Percentiles rank a stretch among this genome's conserved stretches.
Evolutionary conservation across 1,140 invertebrate species (phyloP).

Genomic region (Macrocentrus cingulum): DNA sequence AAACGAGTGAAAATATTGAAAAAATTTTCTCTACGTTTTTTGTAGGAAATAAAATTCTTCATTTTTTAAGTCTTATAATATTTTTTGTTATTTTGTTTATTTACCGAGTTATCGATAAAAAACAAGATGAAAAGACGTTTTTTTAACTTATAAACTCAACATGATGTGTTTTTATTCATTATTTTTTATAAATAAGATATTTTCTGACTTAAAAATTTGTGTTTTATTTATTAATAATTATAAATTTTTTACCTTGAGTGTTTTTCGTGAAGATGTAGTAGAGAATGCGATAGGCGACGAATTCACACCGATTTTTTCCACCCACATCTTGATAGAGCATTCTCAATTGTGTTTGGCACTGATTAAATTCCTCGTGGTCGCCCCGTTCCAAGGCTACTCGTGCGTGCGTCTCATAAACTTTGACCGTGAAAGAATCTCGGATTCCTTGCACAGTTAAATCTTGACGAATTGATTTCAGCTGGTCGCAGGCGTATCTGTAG

Average conservation of each 20-base stretch:
- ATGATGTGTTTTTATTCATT: no score
- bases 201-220: no score
- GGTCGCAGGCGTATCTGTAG: conserved; percentile 96
- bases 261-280: conserved; percentile 98
- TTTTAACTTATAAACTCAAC: no score
- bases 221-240: no score
- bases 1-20: no score
- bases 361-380: conserved; percentile 98
- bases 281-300: conserved; percentile 91
- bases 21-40: no score
- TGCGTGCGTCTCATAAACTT: conserved; percentile 98
- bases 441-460: conserved; percentile 98
- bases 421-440: conserved; percentile 88
- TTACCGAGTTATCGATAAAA: no score
- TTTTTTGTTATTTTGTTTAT: no score
- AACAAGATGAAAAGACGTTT: no score
- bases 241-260: conserved; percentile 80
- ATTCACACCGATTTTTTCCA: conserved; percentile 80
- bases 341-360: conserved; percentile 96
- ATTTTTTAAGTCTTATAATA: no score
- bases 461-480: conserved; percentile 97
- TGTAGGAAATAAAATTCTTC: no score
- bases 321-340: conserved; percentile 79
- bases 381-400: conserved; percentile 95
- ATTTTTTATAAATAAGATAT: no score